Evolutionary conservation across 2,888 invertebrate species (phyloP).

Genomic region (Alsophila aescularia): DNA sequence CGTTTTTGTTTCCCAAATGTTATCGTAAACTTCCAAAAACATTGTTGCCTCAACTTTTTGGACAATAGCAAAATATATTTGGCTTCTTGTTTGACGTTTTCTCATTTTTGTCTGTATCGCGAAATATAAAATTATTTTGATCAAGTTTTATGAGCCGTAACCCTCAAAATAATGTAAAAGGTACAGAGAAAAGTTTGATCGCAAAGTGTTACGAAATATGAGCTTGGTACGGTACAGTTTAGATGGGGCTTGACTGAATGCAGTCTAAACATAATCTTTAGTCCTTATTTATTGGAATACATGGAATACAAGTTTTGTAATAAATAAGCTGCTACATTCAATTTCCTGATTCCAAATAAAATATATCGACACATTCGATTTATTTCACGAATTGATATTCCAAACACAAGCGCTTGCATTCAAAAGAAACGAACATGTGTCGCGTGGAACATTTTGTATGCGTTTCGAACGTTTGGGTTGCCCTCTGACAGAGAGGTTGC

Average conservation of each 20-base stretch:
- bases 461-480: too few species aligned
- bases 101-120: background rate
- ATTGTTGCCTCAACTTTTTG: slow-evolving; percentile 6
- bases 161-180: slow-evolving; percentile 25
- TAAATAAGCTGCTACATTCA: too few species aligned
- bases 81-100: slow-evolving; percentile 13
- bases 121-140: slow-evolving; percentile 30
- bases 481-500: too few species aligned
- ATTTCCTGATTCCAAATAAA: too few species aligned
- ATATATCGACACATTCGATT: too few species aligned
- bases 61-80: slow-evolving; percentile 14
- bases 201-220: slow-evolving; percentile 23
- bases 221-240: slow-evolving; percentile 1
- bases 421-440: too few species aligned
- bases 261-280: too few species aligned
- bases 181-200: slow-evolving; percentile 25
- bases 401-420: too few species aligned
- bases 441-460: too few species aligned
- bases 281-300: too few species aligned
- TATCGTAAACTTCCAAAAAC: slow-evolving; percentile 2
- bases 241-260: background rate
- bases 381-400: too few species aligned
- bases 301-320: too few species aligned
- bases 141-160: slow-evolving; percentile 29
- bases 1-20: slow-evolving; percentile 3